Base-by-base conservation (phyloP, 1,140 invertebrate genomes). In the Cyclina sinensis region DNA sequence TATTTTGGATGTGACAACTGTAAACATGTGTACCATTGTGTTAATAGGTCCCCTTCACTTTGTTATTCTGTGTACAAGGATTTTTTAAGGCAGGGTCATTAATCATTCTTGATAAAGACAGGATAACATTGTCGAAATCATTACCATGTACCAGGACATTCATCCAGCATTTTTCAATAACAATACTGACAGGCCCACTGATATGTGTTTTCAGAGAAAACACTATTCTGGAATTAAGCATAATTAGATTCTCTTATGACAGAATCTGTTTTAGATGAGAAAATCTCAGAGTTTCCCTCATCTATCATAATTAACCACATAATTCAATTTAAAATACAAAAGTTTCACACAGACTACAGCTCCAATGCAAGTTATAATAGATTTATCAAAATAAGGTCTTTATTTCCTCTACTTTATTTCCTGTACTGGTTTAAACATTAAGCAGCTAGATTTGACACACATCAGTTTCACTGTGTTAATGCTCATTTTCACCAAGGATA, bases 221-320 rank as follows among this genome's bases (percentile, higher is more conserved):
- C 74, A 78, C 4, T 54, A 14, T 51, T 78, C 54, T 78, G 74
- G 35, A 78, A 78, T 78, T 51, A 78, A 18, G 74, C 16, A 37
- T 78, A 78, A 78, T 78, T 78, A 78, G 35, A 24, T 78, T 78
- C 74, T 78, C 48, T 48, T 30, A 51, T 78, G 74, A 51, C 24
- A 14, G 54, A 48, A 78, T 78, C 74, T 32, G 48, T 78, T 78
- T 78, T 78, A 78, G 74, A 78, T 78, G 74, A 78, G 74, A 54
- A 16, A 37, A 57, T 46, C 37, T 54, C 43, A 21, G 32, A 78
- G 24, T 78, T 78, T 16, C 27, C 12, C 30, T 78, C 74, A 78
- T 78, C 27, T 51, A 78, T 78, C 74, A 78, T 46, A 48, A 78
- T 78, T 78, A 78, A 62, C 35, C 12, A 78, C 74, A 78, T 0